These are phyloP conservation scores for Enteromius treurensis DNA, from an alignment of 2,797 vertebrate species.

Conservation along the genomic window DNA sequence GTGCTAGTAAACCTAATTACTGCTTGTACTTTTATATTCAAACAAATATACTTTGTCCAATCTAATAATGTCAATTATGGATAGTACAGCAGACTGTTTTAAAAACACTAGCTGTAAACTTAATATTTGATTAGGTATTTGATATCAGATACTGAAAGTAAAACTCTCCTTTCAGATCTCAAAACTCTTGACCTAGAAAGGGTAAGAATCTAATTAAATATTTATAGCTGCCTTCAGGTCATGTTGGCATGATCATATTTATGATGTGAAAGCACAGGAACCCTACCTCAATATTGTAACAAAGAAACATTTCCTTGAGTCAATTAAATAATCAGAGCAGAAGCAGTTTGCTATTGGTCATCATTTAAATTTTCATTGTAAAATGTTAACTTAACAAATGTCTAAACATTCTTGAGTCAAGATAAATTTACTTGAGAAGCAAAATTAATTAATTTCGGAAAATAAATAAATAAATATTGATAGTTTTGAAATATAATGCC, in stretches of 20 bases:
- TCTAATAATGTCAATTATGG: background rate
- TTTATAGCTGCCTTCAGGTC: background rate
- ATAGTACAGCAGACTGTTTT: background rate
- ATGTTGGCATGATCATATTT: background rate
- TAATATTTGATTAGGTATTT: background rate
- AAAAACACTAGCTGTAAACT: background rate
- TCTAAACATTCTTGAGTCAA: background rate
- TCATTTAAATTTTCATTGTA: background rate
- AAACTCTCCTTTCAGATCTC: background rate
- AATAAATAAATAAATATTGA: background rate
- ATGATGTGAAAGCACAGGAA: background rate
- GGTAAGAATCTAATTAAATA: background rate
- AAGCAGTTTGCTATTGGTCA: background rate
- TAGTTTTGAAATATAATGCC: background rate
- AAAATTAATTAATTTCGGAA: background rate
- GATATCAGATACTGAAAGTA: background rate
- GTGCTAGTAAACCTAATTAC: background rate
- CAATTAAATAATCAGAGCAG: background rate
- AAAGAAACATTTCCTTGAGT: background rate
- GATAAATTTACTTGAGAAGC: background rate
- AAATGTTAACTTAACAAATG: background rate
- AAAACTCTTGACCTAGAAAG: slow-evolving; percentile 7
- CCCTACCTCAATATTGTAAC: background rate
- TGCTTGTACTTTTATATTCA: background rate
- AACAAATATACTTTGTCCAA: background rate